Conservation (phyloP, 1,140 invertebrate species). For the Zaprionus nigranus region DNA sequence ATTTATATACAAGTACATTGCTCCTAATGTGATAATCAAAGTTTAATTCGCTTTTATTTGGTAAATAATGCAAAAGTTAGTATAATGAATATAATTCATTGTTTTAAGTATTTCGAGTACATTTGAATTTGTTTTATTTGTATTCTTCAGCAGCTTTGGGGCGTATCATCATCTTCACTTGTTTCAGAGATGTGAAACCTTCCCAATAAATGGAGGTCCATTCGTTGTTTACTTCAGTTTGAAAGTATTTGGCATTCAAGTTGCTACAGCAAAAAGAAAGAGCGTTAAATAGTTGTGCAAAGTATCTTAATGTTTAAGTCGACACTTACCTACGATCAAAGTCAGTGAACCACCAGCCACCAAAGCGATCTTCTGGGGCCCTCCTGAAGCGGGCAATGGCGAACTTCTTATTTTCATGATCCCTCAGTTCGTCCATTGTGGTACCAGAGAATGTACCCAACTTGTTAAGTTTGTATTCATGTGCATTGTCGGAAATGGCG, state of each 20-base stretch:
- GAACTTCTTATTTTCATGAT: not conserved
- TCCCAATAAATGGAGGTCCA: not conserved
- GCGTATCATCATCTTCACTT: not conserved
- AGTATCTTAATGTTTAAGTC: not conserved
- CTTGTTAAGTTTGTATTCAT: not conserved
- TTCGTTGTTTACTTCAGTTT: not conserved
- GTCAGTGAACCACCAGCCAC: not conserved
- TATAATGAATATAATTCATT: not conserved
- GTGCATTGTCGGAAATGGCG: not conserved
- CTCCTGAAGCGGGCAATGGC: not conserved
- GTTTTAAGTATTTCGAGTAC: not conserved
- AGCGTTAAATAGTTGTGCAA: not conserved
- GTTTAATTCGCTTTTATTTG: too few species aligned
- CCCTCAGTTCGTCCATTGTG: not conserved
- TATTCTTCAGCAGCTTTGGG: not conserved
- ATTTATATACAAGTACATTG: too few species aligned
- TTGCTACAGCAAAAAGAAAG: not conserved
- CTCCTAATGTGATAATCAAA: not conserved
- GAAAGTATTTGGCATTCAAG: not conserved
- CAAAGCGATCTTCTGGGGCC: not conserved
- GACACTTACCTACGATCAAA: not conserved
- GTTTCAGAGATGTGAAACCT: not conserved
- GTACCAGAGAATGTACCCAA: not conserved
- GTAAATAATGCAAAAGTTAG: not conserved
- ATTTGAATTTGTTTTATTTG: not conserved